phyloP scores from a whole-genome alignment of 2,797 vertebrate species.

The Sus cebifrons region DNA sequence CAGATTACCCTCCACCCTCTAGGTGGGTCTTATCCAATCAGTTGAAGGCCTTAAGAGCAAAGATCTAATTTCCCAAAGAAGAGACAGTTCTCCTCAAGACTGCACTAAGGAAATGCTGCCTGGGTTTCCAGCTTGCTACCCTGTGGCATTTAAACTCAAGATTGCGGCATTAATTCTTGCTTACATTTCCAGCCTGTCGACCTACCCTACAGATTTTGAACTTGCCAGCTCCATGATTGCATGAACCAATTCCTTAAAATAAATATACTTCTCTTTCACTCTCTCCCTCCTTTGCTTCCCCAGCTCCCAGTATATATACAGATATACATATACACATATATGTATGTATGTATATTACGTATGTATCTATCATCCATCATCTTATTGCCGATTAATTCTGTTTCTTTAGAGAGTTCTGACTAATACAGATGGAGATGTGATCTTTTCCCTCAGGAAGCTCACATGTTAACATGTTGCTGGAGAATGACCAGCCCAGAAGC shows the following conservation, averaged over 20 bases:
- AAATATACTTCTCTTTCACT: not conserved
- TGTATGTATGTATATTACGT: too few species aligned
- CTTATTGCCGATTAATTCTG: not conserved
- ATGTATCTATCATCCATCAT: not conserved
- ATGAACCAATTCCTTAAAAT: not conserved
- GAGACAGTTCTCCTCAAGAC: not conserved
- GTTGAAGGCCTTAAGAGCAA: not conserved
- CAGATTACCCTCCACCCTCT: not conserved
- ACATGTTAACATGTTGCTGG: not conserved
- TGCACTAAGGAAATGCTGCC: not conserved
- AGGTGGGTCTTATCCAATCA: not conserved
- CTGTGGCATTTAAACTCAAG: not conserved
- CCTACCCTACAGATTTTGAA: not conserved
- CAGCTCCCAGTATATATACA: not conserved
- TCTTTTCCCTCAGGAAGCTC: not conserved
- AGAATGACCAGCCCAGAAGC: too few species aligned
- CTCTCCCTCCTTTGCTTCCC: not conserved
- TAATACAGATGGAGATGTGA: too few species aligned
- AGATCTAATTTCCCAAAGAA: not conserved
- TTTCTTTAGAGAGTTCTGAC: not conserved
- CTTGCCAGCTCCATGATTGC: not conserved
- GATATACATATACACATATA: not conserved
- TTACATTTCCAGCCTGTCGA: not conserved
- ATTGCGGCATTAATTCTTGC: not conserved
- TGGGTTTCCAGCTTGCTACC: not conserved